Evolutionary conservation across 2,888 invertebrate species (phyloP).

Genomic region (Euphydryas editha): DNA sequence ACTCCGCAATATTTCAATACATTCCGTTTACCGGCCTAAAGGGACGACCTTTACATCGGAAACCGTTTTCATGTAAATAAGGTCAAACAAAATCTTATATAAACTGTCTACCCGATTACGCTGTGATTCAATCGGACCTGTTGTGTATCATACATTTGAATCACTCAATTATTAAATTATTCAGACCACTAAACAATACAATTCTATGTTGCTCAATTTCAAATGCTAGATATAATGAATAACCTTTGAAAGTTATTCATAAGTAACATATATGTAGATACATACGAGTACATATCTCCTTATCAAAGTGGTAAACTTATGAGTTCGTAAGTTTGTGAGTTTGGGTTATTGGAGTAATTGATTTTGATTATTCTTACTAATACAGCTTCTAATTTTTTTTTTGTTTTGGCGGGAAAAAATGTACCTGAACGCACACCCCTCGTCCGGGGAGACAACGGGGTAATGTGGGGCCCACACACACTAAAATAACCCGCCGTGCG

Average conservation of each 20-base stretch:
- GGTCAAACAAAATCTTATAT: neutral
- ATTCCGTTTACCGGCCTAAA: neutral
- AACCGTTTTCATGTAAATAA: conserved; percentile 19
- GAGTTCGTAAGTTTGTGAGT: no score
- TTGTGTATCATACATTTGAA: neutral
- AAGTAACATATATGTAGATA: no score
- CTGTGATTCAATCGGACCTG: neutral
- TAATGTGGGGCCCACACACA: no score
- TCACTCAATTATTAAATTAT: neutral
- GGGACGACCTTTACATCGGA: conserved; percentile 4
- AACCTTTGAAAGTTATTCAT: neutral
- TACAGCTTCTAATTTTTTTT: no score
- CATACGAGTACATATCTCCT: no score
- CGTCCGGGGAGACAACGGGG: no score
- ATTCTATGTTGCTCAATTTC: neutral
- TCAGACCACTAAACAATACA: conserved; percentile 1
- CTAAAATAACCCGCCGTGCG: no score
- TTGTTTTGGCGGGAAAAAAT: no score
- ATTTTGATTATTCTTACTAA: no score
- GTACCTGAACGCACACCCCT: no score
- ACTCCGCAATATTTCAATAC: neutral
- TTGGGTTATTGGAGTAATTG: no score
- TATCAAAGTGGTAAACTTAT: no score
- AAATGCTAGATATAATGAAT: neutral
- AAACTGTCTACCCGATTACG: neutral